Evolutionary conservation across 2,888 invertebrate genomes (phyloP), one percentile per base, ranked within the genome.

Genomic region (Lithophane socia): DNA sequence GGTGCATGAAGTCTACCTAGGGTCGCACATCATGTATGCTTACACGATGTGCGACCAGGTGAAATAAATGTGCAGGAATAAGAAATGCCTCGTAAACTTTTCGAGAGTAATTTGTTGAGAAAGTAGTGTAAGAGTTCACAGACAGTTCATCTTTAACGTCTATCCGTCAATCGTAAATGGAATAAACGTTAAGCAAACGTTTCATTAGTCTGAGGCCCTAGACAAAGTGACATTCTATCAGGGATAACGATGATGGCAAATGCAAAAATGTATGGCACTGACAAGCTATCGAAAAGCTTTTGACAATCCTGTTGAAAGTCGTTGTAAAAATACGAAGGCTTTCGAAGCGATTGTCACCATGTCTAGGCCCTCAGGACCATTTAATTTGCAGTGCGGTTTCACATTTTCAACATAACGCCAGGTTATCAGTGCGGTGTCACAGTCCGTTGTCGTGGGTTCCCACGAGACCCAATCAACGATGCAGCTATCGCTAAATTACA

Each of bases 401-500:
- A 37, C 7, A 18, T 37, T 63, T 37, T 54, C 37, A 21, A 24
- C 54, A 47, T 21, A 1, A 58, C 4, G 7, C 2, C 4, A 16
- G 12, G 2, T 52, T 58, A 58, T 68, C 49, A 13, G 7, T 18
- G 21, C n/a, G 9, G 18, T 44, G n/a, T 44, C 49, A 29, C 42
- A 70, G 7, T 44, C 13, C 2, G 13, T 8, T 79, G 49, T n/a
- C 49, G 18, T 79, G 10, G 2, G 42, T 52, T 21, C 66, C 78
- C 13, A 8, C 0, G 75, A 49, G 21, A 13, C 42, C 42, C 13
- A 79, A 52, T 52, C n/a, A 71, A 2, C 16, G 16, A 52, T n/a
- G n/a, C n/a, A 52, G n/a, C 3, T 52, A 8, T 37, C 21, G 52
- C 13, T 72, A 37, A 37, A 12, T n/a, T 12, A 44, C 2, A n/a